A percentile compares a stretch with the other conserved stretches of the same genome.
Conservation (phyloP, 1,140 invertebrate genomes). For the Neodiprion pinetum region DNA sequence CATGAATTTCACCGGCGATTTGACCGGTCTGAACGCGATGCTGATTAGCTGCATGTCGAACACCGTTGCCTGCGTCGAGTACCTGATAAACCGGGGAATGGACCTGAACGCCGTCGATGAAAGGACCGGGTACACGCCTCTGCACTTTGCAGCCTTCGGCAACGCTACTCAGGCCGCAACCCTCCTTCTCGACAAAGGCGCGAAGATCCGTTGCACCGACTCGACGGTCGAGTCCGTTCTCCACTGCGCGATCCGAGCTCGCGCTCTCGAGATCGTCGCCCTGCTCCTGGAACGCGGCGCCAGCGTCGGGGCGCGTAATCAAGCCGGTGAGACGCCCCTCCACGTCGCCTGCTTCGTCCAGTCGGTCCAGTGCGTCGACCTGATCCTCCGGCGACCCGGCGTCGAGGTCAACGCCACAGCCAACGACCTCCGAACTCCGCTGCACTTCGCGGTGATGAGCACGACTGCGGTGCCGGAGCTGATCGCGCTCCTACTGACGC, state of each 20-base stretch:
- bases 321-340: conserved; percentile 65
- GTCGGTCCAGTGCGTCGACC: conserved; percentile 63
- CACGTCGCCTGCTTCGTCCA: conserved; percentile 69
- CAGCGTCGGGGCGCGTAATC: conserved; percentile 64
- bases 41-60: conserved; percentile 49
- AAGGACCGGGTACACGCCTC: conserved; percentile 63
- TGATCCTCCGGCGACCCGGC: conserved; percentile 61
- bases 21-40: conserved; percentile 50
- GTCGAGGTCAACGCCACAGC: conserved; percentile 67
- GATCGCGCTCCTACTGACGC: conserved; percentile 64
- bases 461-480: conserved; percentile 62
- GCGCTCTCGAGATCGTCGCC: conserved; percentile 64
- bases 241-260: conserved; percentile 65
- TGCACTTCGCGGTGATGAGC: conserved; percentile 68
- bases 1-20: conserved; percentile 46
- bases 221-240: conserved; percentile 60
- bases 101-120: conserved; percentile 51
- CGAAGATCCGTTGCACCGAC: conserved; percentile 44
- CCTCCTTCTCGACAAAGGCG: conserved; percentile 61
- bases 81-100: conserved; percentile 49
- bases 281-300: conserved; percentile 68
- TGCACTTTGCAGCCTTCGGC: conserved; percentile 67
- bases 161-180: conserved; percentile 62
- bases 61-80: conserved; percentile 46
- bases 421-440: conserved; percentile 63